Conservation (phyloP, 1,140 invertebrate genomes). For the Linepithema humile region DNA sequence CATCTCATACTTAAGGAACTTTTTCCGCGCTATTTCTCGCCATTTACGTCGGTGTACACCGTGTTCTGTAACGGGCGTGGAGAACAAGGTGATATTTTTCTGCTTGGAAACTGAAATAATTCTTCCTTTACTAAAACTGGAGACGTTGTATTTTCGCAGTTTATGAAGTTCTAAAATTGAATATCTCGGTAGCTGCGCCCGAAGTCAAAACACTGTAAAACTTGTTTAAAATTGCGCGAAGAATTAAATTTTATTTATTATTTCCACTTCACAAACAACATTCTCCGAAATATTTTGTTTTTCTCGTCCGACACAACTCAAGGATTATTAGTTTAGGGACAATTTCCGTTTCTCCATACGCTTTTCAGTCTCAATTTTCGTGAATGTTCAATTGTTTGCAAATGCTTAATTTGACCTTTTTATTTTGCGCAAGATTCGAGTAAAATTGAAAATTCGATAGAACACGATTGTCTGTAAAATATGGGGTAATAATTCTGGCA, state of each 20-base stretch:
- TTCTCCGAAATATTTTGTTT: not conserved
- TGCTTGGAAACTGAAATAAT: not conserved
- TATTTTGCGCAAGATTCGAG: not conserved
- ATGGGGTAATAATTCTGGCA: not conserved
- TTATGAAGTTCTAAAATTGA: constrained; percentile 29
- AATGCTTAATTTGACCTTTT: not conserved
- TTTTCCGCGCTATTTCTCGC: not conserved
- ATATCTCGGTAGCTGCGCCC: not conserved
- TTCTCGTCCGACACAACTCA: too few species aligned
- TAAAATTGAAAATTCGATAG: too few species aligned
- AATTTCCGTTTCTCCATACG: too few species aligned
- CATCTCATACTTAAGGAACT: constrained; percentile 5
- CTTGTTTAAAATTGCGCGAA: not conserved
- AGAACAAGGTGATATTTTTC: not conserved
- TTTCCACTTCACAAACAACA: not conserved
- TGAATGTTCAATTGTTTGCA: too few species aligned
- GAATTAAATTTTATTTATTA: not conserved
- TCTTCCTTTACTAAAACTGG: not conserved
- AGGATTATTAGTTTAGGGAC: too few species aligned
- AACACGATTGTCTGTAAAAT: too few species aligned
- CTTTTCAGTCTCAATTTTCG: too few species aligned
- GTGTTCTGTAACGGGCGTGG: not conserved
- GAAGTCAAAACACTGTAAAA: constrained; percentile 12
- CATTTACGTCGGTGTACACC: not conserved
- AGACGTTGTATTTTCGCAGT: constrained; percentile 2